phyloP scores from a whole-genome alignment of 92 coral and sea anemone species.

The Heteractis magnifica region DNA sequence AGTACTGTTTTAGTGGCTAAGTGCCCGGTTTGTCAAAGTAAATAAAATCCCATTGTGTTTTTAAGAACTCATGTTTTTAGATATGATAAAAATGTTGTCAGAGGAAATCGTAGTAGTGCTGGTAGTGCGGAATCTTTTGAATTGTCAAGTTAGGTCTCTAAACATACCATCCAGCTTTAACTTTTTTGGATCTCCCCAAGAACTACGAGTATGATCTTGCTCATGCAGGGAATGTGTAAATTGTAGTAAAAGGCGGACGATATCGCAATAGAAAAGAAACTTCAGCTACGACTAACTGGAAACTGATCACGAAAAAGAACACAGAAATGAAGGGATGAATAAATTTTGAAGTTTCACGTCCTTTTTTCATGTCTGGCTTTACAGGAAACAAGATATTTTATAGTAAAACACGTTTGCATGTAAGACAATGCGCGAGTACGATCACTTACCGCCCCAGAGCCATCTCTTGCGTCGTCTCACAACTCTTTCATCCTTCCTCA shows the following conservation, averaged over 20 bases:
- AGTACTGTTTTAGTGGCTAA: background rate
- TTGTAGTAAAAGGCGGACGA: too few species aligned
- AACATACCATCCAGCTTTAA: background rate
- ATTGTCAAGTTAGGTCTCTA: background rate
- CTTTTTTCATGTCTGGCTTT: background rate
- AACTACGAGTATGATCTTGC: background rate
- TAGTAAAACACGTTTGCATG: background rate
- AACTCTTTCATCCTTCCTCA: background rate
- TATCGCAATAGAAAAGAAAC: too few species aligned
- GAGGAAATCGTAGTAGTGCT: background rate
- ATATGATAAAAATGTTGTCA: background rate
- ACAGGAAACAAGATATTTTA: background rate
- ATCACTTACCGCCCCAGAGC: constrained; percentile 32
- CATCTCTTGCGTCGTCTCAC: constrained; percentile 27
- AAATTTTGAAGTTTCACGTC: too few species aligned
- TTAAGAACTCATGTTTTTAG: background rate
- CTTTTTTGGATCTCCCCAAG: background rate
- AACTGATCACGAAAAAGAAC: background rate
- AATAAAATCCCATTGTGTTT: background rate
- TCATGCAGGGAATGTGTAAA: too few species aligned
- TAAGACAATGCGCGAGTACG: background rate
- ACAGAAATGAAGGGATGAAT: background rate
- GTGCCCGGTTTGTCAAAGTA: background rate
- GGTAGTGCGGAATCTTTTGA: background rate
- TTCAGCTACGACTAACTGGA: too few species aligned